Evolutionary conservation across 2,797 vertebrate genomes (phyloP).

Genomic region (Chaetodon trifasciatus): DNA sequence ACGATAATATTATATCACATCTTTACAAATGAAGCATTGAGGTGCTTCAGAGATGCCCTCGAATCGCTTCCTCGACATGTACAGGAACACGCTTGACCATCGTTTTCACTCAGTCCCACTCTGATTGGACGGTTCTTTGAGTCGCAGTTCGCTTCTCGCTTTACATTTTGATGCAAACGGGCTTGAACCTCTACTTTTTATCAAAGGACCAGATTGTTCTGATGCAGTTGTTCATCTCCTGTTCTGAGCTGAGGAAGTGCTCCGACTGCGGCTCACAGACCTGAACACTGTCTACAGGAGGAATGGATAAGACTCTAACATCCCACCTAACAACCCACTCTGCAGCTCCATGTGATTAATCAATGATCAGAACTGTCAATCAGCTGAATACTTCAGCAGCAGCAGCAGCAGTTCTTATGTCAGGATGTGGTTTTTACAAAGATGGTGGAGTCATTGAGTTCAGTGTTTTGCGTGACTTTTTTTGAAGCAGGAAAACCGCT

Average conservation of each 20-base stretch:
- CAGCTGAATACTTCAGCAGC: neutral
- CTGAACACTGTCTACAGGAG: neutral
- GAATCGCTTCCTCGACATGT: too few relatives aligned
- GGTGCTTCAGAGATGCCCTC: too few relatives aligned
- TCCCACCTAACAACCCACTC: too few relatives aligned
- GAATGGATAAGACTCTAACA: neutral
- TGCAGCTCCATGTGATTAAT: neutral
- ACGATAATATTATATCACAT: too few relatives aligned
- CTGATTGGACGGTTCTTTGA: too few relatives aligned
- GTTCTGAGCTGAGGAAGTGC: neutral
- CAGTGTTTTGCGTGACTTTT: neutral
- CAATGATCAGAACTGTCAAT: neutral
- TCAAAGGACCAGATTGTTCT: neutral
- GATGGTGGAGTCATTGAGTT: neutral
- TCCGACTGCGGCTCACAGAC: neutral
- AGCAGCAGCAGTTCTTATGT: neutral
- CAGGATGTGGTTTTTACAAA: neutral
- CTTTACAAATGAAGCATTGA: too few relatives aligned
- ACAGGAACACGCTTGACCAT: too few relatives aligned
- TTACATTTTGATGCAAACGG: neutral
- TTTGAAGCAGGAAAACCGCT: too few relatives aligned
- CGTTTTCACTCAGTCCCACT: too few relatives aligned
- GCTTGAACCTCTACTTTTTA: neutral
- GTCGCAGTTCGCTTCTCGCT: neutral
- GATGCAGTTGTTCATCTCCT: neutral